phyloP scores from a whole-genome alignment of 2,888 invertebrate genomes.

The Drosophila ezoana region DNA sequence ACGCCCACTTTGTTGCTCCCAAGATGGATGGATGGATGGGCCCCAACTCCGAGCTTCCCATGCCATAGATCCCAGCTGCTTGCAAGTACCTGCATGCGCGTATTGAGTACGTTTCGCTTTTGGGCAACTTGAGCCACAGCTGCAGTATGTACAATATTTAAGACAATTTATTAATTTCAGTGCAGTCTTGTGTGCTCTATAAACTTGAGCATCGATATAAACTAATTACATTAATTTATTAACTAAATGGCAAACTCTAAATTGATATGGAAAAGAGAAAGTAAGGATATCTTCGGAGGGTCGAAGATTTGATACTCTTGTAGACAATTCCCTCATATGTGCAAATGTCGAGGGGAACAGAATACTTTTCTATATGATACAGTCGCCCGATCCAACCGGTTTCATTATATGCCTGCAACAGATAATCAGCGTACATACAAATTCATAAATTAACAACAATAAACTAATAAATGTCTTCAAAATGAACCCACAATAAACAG shows the following conservation, averaged over 20 bases:
- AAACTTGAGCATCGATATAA: no score
- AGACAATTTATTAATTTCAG: constrained; percentile 26
- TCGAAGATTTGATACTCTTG: no score
- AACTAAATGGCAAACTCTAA: no score
- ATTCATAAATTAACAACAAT: neutral
- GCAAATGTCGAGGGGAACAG: no score
- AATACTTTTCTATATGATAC: no score
- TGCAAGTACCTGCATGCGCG: constrained; percentile 5
- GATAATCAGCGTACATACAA: no score
- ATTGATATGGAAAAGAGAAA: no score
- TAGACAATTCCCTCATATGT: no score
- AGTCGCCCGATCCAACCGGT: no score
- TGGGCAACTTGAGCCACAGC: constrained; percentile 35
- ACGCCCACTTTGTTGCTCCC: constrained; percentile 12
- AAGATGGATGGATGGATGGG: constrained; percentile 30
- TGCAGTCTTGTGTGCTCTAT: neutral
- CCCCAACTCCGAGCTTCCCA: neutral
- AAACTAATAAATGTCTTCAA: neutral
- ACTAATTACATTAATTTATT: no score
- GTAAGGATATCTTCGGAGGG: no score
- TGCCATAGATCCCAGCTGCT: neutral
- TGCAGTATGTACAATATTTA: constrained; percentile 35
- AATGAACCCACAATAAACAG: neutral
- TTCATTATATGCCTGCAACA: no score
- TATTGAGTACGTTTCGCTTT: constrained; percentile 26